Percentiles rank a stretch among this genome's conserved stretches.
These are phyloP conservation scores for Aproaerema taeniolella DNA, from an alignment of 2,888 invertebrate species.

Conservation along the genomic window DNA sequence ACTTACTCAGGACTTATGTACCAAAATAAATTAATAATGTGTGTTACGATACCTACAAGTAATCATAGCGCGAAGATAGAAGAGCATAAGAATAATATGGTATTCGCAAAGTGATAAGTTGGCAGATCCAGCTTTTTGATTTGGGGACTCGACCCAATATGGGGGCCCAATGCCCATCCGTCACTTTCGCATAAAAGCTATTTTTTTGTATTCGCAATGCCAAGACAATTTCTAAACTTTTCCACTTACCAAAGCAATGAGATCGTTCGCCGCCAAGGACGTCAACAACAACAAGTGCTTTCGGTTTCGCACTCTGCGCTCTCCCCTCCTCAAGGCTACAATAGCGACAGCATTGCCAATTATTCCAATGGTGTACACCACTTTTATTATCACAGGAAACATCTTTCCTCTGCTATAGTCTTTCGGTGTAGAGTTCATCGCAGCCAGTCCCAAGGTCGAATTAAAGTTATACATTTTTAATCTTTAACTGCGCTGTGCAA, in stretches of 20 bases:
- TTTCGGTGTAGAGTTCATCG: neutral
- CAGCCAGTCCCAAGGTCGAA: neutral
- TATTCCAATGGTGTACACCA: constrained; percentile 82
- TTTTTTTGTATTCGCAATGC: no score
- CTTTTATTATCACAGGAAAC: constrained; percentile 56
- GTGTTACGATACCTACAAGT: no score
- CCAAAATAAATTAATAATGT: no score
- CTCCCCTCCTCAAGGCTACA: constrained; percentile 82
- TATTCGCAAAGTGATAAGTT: no score
- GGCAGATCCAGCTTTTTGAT: no score
- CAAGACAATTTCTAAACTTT: neutral
- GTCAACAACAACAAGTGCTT: constrained; percentile 89
- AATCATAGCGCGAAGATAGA: no score
- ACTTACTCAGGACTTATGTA: no score
- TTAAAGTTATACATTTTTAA: neutral
- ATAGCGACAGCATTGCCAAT: constrained; percentile 88
- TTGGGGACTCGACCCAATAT: no score
- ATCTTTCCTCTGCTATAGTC: constrained; percentile 21
- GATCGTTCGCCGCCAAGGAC: constrained; percentile 87
- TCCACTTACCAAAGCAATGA: constrained; percentile 79
- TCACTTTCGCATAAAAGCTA: no score
- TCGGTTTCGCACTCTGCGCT: constrained; percentile 84
- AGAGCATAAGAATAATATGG: no score
- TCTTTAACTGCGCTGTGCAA: neutral
- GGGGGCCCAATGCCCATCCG: no score